Base-by-base conservation (phyloP, 2,888 invertebrate species). In the Dryadula phaetusa region DNA sequence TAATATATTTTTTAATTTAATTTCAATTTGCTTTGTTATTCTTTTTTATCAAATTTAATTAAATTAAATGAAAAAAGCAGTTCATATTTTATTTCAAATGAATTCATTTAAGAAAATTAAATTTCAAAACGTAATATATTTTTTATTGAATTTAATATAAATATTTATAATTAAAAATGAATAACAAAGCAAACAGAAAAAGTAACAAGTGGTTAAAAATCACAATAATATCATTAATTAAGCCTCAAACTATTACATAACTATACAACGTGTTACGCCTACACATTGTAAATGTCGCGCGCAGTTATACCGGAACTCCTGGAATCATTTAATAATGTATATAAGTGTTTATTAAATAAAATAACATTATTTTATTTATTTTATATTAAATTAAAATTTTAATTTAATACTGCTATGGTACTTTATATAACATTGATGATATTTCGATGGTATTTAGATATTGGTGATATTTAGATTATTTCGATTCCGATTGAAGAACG, bases 201-300 rank as follows among this genome's bases (percentile, higher is more conserved):
- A n/a, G 32, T 52, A 69, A 49, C 64, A 69, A 70, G 58, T 65
- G 60, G 44, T 64, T 37, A 54, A 28, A 65, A 69, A 69, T 72
- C 73, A 73, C 73, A 73, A 69, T 71, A 72, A 67, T 70, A 67
- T 70, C 58, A 61, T 68, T 28, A 52, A 16, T 12, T 69, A 65
- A 64, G 66, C 66, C 62, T 65, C 54, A 42, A 69, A 16, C 52
- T 64, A 63, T 32, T 49, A 22, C 53, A 52, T 52, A n/a, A 52
- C 61, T 66, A 69, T 53, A 67, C 53, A 67, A 67, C 40, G 46
- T 18, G 49, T 49, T 32, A 37, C 56, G 64, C 66, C 46, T 72
- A 79, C 72, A 77, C 76, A 67, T 66, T 71, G 71, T 77, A 76
- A 16, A 78, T 71, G 66, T 78, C 76, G 18, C 76, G 69, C 4